Conservation (phyloP, 2,797 vertebrate genomes). For the Schizothorax lantsangensis region DNA sequence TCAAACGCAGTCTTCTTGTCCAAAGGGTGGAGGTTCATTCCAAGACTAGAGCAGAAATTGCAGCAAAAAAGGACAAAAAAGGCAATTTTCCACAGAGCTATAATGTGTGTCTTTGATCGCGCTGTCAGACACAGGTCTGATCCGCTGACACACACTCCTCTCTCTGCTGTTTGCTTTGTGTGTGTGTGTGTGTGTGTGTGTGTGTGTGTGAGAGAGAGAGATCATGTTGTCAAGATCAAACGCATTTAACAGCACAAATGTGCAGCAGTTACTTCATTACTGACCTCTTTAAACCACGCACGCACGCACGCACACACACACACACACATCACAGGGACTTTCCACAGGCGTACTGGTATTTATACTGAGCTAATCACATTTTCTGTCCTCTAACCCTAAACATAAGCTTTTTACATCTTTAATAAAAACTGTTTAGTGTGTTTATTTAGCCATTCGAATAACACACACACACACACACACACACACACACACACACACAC, state of each 20-base stretch:
- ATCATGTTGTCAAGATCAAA: constrained; percentile 14
- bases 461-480: neutral
- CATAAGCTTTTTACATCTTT: neutral
- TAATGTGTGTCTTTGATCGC: neutral
- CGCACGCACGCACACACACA: neutral
- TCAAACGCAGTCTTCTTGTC: neutral
- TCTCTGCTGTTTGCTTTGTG: neutral
- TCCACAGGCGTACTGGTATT: neutral
- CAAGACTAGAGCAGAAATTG: neutral
- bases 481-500: too few species aligned
- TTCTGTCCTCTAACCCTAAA: neutral
- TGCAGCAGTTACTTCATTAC: constrained; percentile 1
- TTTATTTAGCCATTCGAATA: neutral
- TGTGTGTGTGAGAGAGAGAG: too few species aligned
- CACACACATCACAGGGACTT: neutral
- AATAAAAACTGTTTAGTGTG: neutral
- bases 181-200: neutral
- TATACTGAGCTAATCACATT: neutral
- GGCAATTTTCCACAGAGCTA: neutral
- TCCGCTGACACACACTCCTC: neutral
- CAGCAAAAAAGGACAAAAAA: neutral
- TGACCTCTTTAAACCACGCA: neutral
- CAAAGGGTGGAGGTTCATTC: neutral
- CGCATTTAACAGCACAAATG: neutral
- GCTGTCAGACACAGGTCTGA: neutral